These are phyloP conservation scores for Galerucella nymphaeae DNA, from an alignment of 2,888 invertebrate genomes.

Conservation along the genomic window DNA sequence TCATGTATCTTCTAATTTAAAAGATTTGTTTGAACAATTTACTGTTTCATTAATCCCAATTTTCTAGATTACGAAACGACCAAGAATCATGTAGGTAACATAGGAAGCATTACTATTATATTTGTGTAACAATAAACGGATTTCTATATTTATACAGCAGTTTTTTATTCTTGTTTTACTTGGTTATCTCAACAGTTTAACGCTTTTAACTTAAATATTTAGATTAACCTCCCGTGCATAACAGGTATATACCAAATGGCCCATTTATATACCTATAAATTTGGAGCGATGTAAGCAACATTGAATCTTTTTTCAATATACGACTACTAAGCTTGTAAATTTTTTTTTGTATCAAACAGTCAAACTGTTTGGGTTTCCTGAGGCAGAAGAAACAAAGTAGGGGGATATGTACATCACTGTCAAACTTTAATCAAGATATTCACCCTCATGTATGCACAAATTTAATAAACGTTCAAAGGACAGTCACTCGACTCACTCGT, in stretches of 20 bases:
- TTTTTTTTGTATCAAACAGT: too few relatives aligned
- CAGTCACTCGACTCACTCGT: constrained; percentile 29
- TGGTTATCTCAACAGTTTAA: constrained; percentile 9
- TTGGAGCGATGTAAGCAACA: background rate
- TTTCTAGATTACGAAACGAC: too few relatives aligned
- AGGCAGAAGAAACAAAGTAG: background rate
- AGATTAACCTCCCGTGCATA: constrained; percentile 25
- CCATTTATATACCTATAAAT: constrained; percentile 32
- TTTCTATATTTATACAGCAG: background rate
- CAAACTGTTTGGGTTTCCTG: background rate
- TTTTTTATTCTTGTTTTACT: constrained; percentile 12
- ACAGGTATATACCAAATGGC: constrained; percentile 40
- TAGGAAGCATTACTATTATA: background rate
- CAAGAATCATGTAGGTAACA: too few relatives aligned
- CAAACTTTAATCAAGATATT: constrained; percentile 18
- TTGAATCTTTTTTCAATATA: too few relatives aligned
- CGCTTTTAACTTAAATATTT: constrained; percentile 34
- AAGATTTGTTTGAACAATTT: too few relatives aligned
- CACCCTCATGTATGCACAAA: constrained; percentile 20
- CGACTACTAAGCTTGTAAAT: too few relatives aligned
- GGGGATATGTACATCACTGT: constrained; percentile 11
- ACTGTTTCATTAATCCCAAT: too few relatives aligned
- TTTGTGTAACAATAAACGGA: constrained; percentile 2
- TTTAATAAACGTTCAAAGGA: constrained; percentile 30
- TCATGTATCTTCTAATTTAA: too few relatives aligned